A percentile compares a stretch with the other conserved stretches of the same genome.
phyloP scores from a whole-genome alignment of 2,797 vertebrate genomes.

The Meriones psammophilus region DNA sequence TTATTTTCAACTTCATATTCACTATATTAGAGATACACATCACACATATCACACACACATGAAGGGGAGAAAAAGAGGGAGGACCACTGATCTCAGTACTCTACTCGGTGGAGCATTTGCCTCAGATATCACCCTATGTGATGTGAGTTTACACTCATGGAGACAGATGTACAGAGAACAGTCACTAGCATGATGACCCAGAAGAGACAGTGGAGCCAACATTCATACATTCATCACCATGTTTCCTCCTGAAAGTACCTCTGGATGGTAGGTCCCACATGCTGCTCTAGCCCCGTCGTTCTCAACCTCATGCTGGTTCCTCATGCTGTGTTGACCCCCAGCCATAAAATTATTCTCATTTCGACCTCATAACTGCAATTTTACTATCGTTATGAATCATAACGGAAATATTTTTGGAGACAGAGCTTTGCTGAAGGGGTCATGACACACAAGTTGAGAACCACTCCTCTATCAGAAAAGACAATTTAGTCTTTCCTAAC shows the following conservation, averaged over 20 bases:
- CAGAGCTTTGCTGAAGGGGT: not conserved
- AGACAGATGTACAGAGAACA: not conserved
- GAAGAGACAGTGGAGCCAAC: not conserved
- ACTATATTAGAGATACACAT: not conserved
- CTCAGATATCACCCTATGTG: not conserved
- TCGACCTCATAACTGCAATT: too few relatives aligned
- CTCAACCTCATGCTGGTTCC: not conserved
- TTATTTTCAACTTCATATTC: conserved; percentile 27
- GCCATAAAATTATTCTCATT: not conserved
- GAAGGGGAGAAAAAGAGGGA: not conserved
- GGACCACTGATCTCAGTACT: not conserved
- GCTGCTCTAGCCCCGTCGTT: not conserved
- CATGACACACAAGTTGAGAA: not conserved
- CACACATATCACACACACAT: not conserved
- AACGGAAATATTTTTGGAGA: not conserved
- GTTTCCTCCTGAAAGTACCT: not conserved
- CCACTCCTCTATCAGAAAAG: not conserved
- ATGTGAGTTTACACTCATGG: not conserved
- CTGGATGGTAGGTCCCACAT: not conserved
- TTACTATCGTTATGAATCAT: not conserved
- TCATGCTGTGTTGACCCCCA: not conserved
- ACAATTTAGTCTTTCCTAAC: not conserved
- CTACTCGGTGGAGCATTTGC: not conserved
- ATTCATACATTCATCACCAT: not conserved
- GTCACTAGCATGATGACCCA: not conserved